These are phyloP conservation scores for Acropora tenuis DNA, from an alignment of 64 coral and sea anemone species.

Conservation along the genomic window DNA sequence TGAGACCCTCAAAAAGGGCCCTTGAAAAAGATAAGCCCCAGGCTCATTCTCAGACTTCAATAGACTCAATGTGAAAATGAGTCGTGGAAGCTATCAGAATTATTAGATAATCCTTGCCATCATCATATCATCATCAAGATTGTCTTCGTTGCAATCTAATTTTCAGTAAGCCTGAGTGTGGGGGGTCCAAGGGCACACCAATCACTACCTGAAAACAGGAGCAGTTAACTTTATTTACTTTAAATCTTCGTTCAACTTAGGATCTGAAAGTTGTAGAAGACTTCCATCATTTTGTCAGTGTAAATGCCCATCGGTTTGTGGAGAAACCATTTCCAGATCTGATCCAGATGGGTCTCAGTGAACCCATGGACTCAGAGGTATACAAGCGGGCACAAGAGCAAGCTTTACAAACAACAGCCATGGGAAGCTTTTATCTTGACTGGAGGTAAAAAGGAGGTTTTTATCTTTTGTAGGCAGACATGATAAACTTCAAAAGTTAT, in stretches of 20 bases:
- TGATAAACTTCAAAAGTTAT: too few relatives aligned
- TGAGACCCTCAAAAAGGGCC: too few relatives aligned
- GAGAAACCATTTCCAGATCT: slow-evolving; percentile 76
- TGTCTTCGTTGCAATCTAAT: too few relatives aligned
- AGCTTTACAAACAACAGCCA: slow-evolving; percentile 29
- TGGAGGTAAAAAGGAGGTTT: slow-evolving; percentile 73
- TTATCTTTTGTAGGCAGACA: background rate
- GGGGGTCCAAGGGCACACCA: too few relatives aligned
- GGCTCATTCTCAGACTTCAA: too few relatives aligned
- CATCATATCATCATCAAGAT: too few relatives aligned
- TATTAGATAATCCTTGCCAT: too few relatives aligned
- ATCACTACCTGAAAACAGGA: too few relatives aligned
- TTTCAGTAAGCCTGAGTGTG: too few relatives aligned
- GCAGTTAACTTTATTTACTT: background rate
- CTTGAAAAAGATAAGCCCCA: too few relatives aligned
- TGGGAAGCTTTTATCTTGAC: slow-evolving; percentile 83
- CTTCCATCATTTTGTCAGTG: slow-evolving; percentile 92
- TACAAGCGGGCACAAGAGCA: slow-evolving; percentile 74
- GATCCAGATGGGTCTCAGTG: slow-evolving; percentile 82
- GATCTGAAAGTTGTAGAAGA: slow-evolving; percentile 70
- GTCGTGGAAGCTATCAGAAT: too few relatives aligned
- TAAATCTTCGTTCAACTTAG: background rate
- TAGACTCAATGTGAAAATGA: too few relatives aligned
- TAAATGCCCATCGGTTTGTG: slow-evolving; percentile 86
- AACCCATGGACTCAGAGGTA: slow-evolving; percentile 66